Conservation (phyloP, 2,888 invertebrate genomes). For the Creontiades dilutus region DNA sequence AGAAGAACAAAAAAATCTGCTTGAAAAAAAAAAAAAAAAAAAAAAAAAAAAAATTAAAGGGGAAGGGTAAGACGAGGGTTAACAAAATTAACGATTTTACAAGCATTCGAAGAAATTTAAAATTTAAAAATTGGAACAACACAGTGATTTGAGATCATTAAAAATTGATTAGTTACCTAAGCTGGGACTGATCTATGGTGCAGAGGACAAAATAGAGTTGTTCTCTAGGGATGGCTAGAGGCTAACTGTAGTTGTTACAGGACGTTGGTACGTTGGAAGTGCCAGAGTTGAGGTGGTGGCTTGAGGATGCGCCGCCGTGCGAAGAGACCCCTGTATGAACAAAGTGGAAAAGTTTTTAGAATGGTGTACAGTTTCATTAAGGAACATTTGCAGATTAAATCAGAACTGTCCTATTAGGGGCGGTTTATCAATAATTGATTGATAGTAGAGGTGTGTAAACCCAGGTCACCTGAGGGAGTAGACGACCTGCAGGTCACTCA, state of each 20-base stretch:
- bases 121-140: slow-evolving; percentile 65
- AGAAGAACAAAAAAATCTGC: not conserved
- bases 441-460: too few relatives aligned
- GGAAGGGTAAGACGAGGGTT: not conserved
- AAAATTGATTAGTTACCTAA: slow-evolving; percentile 71
- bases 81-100: not conserved
- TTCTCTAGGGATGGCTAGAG: slow-evolving; percentile 70
- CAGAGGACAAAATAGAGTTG: slow-evolving; percentile 70
- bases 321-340: slow-evolving; percentile 1
- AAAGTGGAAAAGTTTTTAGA: too few relatives aligned
- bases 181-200: slow-evolving; percentile 71
- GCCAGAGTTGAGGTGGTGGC: slow-evolving; percentile 45
- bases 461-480: too few relatives aligned
- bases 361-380: too few relatives aligned
- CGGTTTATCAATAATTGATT: too few relatives aligned
- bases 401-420: too few relatives aligned
- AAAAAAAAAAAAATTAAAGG: too few relatives aligned
- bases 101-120: not conserved
- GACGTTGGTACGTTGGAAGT: slow-evolving; percentile 66
- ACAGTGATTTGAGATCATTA: slow-evolving; percentile 70
- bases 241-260: slow-evolving; percentile 71
- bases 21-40: not conserved
- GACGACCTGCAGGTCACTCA: too few relatives aligned
- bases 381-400: too few relatives aligned
- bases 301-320: slow-evolving; percentile 62